Evolutionary conservation across 2,113 vertebrate genomes (phyloP), one percentile per base, ranked within the genome.

Genomic region (Amphiprion percula): DNA sequence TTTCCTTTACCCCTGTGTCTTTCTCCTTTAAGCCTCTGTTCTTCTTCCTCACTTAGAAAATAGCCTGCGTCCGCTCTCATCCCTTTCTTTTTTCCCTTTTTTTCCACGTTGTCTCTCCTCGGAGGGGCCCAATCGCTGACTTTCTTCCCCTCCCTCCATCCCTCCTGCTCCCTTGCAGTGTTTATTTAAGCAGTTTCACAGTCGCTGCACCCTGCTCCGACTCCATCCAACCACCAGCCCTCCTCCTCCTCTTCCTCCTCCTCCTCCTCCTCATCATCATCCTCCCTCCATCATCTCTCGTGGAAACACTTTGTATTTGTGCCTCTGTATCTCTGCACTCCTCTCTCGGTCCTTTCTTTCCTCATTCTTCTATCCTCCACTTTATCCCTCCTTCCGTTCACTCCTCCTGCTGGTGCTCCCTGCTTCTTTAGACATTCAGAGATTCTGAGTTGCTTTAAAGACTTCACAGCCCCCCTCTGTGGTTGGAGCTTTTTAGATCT

Each of bases 111-210:
- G 24, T 72, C 33, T 87, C 55, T 26, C 69, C 62, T 77, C 28
- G 2, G 46, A 59, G 62, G 53, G 50, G 10, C 50, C 71, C 21
- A 26, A 47, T 80, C 50, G 11, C 74, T 50, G 49, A 68, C 72
- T 55, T 52, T 54, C 75, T 61, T 69, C 39, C 26, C 44, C 39
- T 49, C 49, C 76, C 61, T 60, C 33, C 68, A 37, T 58, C 63
- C 59, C 73, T 58, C 66, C 79, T 79, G 75, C 80, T 87, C 86
- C 74, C 82, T 87, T 85, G 77, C 90, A 86, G 85, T 90, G 92
- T 92, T 93, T 93, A 90, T 92, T 92, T 88, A 91, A 93, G 85
- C 84, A 81, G 80, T 92, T 93, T 94, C 92, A 93, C 91, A 90
- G 91, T 90, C 90, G 82, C 69, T 90, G 92, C 90, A 79, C 86